Evolutionary conservation across 2,888 invertebrate species (phyloP), one percentile per base, ranked within the genome.

Genomic region (Cerceris rybyensis): DNA sequence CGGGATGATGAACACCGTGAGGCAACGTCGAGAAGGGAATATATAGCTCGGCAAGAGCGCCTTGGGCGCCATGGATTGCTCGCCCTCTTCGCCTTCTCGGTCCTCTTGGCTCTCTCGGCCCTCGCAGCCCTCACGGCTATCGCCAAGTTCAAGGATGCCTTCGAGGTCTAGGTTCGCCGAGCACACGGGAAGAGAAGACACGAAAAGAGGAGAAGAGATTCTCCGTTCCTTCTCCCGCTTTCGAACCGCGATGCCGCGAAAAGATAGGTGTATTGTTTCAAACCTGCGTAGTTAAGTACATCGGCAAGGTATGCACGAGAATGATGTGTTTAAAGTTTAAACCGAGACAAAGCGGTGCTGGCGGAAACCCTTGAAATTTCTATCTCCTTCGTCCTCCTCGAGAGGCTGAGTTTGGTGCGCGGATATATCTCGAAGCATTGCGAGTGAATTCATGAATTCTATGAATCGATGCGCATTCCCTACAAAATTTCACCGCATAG

Each of bases 1-100:
- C 82, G 81, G 83, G 78, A 86, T 83, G 86, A 81, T 83, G 86
- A 83, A 82, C 86, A 82, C 84, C 78, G 82, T 73, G 60, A 16
- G 71, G 70, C 78, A 71, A 71, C 66, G 71, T 74, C 75, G 39
- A 17, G 71, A 71, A 60, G 60, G 70, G 64, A 75, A 75, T 39
- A 43, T 68, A 73, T 67, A 80, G 76, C 72, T 73, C 73, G 61
- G 65, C 76, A 58, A 61, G 77, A 75, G 67, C 60, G 60, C 52
- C 57, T 70, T 14, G 60, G 70, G 63, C 69, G 77, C 69, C 70
- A 60, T 68, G 77, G 70, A 66, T 70, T 69, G 71, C 55, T 75
- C 73, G 58, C 71, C 70, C 65, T 68, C 73, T 76, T 64, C 63
- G 55, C 59, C 77, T 74, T 77, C 82, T 16, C 59, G 69, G 68